Base-by-base conservation (phyloP, 2,888 invertebrate species). In the Melangyna quadrimaculata region DNA sequence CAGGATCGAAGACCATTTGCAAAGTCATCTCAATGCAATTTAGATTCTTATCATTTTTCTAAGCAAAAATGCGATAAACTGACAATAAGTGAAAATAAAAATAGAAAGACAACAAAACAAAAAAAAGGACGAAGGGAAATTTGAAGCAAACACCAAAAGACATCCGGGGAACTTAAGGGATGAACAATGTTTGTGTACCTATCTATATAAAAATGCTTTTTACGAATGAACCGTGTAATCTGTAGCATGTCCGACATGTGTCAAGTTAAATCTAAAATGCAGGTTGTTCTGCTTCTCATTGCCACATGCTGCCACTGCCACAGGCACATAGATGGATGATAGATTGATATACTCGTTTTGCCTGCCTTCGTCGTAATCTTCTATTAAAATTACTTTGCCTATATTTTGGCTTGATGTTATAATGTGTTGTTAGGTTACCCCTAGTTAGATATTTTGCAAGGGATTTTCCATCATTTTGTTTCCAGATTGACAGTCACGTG, bases 231-330 rank as follows among this genome's bases (percentile, higher is more conserved):
- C 8, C 48, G 51, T 67, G 48, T 72, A 77, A 77, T 82, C 71
- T 43, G 14, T 75, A 45, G 59, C 61, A 72, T 75, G 80, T 72
- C 71, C 53, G 75, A 75, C 84, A 80, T 80, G 84, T 80, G 77
- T 80, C 80, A 69, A 19, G 27, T 24, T 43, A 40, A 40, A 43
- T 29, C 9, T 37, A 22, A 67, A 67, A 55, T 73, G 61, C 69
- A 77, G 37, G 71, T 61, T 77, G 29, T 37, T 61, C 8, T 45
- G n/a, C n/a, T 59, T 2, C 22, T 55, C 12, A 3, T 12, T 48
- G 43, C 45, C 59, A 59, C 37, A 53, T 72, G 59, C 8, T 72
- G 48, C 59, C 27, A 32, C 8, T 6, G 2, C n/a, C n/a, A n/a
- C n/a, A n/a, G n/a, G n/a, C n/a, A n/a, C n/a, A n/a, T n/a, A n/a